These are phyloP conservation scores for Epinotia brunnichana DNA, from an alignment of 2,888 invertebrate species.

Conservation along the genomic window DNA sequence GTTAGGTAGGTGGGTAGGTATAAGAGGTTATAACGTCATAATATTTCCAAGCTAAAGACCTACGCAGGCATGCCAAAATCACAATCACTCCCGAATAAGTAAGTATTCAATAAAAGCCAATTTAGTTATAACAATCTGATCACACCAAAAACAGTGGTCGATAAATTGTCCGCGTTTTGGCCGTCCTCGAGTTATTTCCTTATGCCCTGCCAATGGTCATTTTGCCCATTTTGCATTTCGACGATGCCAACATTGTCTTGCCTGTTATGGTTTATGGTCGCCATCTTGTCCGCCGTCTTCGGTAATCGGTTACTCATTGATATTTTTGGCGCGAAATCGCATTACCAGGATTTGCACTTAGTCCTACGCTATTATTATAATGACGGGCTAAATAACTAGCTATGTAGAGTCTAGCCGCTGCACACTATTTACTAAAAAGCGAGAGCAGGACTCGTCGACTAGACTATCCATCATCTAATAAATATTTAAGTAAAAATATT, in stretches of 20 bases:
- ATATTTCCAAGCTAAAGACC: constrained; percentile 21
- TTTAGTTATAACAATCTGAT: constrained; percentile 54
- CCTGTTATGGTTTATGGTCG: constrained; percentile 64
- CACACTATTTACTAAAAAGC: neutral
- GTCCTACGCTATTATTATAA: constrained; percentile 55
- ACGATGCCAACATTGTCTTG: constrained; percentile 56
- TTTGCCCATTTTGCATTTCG: constrained; percentile 44
- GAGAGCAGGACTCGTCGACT: too few relatives aligned
- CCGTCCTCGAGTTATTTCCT: constrained; percentile 75
- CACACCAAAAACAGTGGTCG: constrained; percentile 66
- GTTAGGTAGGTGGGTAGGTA: too few relatives aligned
- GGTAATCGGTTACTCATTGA: constrained; percentile 61
- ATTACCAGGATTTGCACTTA: constrained; percentile 49
- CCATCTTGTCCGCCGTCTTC: constrained; percentile 60
- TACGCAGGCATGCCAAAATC: constrained; percentile 35
- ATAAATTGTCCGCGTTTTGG: constrained; percentile 75
- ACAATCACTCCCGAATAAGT: constrained; percentile 52
- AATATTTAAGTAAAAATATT: too few relatives aligned
- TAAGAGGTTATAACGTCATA: neutral
- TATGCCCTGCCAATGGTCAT: constrained; percentile 60
- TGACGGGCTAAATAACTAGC: constrained; percentile 7
- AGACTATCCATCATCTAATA: too few relatives aligned
- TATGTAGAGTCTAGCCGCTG: neutral
- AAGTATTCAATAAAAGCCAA: constrained; percentile 62
- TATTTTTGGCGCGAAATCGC: constrained; percentile 60